These are phyloP conservation scores for Homarus americanus DNA, from an alignment of 1,140 invertebrate species.

Conservation along the genomic window DNA sequence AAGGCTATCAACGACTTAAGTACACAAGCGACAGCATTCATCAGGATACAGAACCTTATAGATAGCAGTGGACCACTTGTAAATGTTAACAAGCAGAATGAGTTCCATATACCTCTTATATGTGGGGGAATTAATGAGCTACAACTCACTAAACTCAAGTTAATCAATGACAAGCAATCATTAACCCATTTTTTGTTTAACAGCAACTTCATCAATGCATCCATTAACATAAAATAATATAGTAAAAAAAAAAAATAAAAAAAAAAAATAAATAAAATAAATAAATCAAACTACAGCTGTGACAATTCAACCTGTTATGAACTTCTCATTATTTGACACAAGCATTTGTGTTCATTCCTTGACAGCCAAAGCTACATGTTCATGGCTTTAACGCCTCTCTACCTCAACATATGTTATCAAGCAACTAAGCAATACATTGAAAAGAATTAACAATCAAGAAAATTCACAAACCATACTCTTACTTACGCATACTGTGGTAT, in stretches of 20 bases:
- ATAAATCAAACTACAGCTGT: slow-evolving; percentile 56
- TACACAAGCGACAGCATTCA: slow-evolving; percentile 45
- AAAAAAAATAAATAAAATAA: slow-evolving; percentile 5
- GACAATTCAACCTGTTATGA: slow-evolving; percentile 42
- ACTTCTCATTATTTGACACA: slow-evolving; percentile 35
- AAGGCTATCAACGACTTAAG: slow-evolving; percentile 13
- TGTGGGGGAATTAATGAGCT: slow-evolving; percentile 48
- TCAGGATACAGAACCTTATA: slow-evolving; percentile 72
- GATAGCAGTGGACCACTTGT: slow-evolving; percentile 40
- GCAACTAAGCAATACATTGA: slow-evolving; percentile 69
- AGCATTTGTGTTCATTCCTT: slow-evolving; percentile 64
- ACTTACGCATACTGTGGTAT: slow-evolving; percentile 73
- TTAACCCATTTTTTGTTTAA: slow-evolving; percentile 30
- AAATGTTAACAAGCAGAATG: slow-evolving; percentile 47
- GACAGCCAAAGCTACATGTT: slow-evolving; percentile 68
- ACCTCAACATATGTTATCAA: slow-evolving; percentile 66
- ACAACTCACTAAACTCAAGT: slow-evolving; percentile 39
- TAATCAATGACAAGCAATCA: slow-evolving; percentile 57
- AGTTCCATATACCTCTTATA: slow-evolving; percentile 51
- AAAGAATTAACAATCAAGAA: slow-evolving; percentile 44
- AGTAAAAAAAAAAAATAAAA: slow-evolving; percentile 22
- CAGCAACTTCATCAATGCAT: slow-evolving; percentile 40
- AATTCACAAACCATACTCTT: slow-evolving; percentile 62
- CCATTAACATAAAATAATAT: slow-evolving; percentile 1
- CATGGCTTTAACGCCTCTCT: slow-evolving; percentile 53